Conservation (phyloP, 2,113 vertebrate genomes). For the Sinocyclocheilus anophthalmus region DNA sequence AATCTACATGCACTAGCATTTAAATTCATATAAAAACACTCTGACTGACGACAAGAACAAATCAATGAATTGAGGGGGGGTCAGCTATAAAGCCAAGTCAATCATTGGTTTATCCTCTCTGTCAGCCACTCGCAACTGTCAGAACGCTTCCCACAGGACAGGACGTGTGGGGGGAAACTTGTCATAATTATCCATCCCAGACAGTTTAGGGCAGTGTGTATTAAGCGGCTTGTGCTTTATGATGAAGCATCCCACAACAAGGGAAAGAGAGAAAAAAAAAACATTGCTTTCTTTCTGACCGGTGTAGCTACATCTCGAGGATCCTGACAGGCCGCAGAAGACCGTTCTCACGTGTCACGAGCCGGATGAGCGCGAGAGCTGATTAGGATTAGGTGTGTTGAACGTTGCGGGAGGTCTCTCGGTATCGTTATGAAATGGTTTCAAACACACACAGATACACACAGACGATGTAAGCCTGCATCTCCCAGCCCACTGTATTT, state of each 20-base stretch:
- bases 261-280: neutral
- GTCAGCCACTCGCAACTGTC: constrained; percentile 23
- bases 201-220: neutral
- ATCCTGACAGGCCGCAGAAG: neutral
- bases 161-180: neutral
- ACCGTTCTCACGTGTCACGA: neutral
- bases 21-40: too few species aligned
- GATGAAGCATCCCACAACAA: neutral
- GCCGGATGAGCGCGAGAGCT: constrained; percentile 4
- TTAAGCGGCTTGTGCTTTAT: constrained; percentile 10
- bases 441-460: too few species aligned
- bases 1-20: too few species aligned
- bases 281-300: too few species aligned
- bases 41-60: too few species aligned
- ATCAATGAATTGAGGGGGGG: neutral
- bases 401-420: neutral
- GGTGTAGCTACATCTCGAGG: constrained; percentile 28
- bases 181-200: constrained; percentile 38
- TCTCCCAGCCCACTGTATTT: neutral
- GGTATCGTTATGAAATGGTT: neutral
- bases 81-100: constrained; percentile 16
- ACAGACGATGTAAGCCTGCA: too few species aligned
- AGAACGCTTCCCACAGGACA: constrained; percentile 2
- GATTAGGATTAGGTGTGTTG: neutral
- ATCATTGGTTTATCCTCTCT: constrained; percentile 26